phyloP scores from a whole-genome alignment of 2,888 invertebrate species.

The Chirona hameri region DNA sequence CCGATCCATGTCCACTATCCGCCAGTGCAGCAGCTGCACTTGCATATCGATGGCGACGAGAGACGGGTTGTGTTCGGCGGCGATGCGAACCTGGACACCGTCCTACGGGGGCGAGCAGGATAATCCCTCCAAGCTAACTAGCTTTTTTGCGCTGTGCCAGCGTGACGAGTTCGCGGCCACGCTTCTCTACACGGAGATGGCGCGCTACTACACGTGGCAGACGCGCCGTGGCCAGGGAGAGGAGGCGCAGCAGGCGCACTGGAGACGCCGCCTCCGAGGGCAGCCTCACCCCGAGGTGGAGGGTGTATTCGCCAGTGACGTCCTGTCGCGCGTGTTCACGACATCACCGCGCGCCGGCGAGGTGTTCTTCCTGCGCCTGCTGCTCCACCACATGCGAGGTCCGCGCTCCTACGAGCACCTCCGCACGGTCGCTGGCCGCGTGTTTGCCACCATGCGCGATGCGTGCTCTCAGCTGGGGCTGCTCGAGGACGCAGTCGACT shows the following conservation, averaged over 20 bases:
- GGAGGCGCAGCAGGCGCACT: no score
- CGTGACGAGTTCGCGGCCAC: slow-evolving; percentile 24
- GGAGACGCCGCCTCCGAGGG: no score
- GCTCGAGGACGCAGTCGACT: no score
- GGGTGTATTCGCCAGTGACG: neutral
- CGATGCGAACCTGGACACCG: no score
- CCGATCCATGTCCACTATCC: no score
- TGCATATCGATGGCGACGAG: no score
- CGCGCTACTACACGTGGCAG: neutral
- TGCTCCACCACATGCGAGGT: slow-evolving; percentile 32
- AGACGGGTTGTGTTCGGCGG: no score
- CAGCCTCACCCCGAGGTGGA: slow-evolving; percentile 31
- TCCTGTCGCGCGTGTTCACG: slow-evolving; percentile 12
- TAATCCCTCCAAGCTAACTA: no score
- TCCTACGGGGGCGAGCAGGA: no score
- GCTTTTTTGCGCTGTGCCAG: slow-evolving; percentile 30
- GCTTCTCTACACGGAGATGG: slow-evolving; percentile 35
- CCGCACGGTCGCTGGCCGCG: slow-evolving; percentile 46
- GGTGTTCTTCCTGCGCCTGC: slow-evolving; percentile 37
- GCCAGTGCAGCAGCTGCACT: no score
- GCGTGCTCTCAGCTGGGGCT: no score
- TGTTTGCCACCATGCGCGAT: slow-evolving; percentile 42
- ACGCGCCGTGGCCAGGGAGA: no score
- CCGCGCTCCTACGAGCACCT: slow-evolving; percentile 38
- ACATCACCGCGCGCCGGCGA: slow-evolving; percentile 33